A percentile compares a stretch with the other conserved stretches of the same genome.
Conservation (phyloP, 2,113 vertebrate genomes). For the Prunella fulvescens region DNA sequence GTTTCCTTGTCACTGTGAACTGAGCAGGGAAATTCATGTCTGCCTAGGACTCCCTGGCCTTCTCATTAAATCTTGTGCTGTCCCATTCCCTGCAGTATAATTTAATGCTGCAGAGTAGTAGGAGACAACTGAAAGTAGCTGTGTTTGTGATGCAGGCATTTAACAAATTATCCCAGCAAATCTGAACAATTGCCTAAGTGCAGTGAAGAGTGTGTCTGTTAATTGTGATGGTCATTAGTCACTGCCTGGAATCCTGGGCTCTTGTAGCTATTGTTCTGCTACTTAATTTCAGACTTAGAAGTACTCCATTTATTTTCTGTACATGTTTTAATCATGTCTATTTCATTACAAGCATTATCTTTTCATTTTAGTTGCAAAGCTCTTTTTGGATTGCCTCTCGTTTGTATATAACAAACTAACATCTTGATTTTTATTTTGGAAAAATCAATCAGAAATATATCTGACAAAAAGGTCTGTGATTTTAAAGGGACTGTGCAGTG, state of each 20-base stretch:
- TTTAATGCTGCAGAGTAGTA: neutral
- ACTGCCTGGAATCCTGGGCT: neutral
- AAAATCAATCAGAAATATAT: neutral
- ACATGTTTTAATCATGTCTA: neutral
- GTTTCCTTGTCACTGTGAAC: neutral
- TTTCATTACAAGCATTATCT: neutral
- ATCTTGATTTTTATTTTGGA: neutral
- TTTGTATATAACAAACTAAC: neutral
- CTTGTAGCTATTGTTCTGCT: neutral
- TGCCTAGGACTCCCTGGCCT: neutral
- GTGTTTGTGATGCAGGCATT: neutral
- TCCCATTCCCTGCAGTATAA: neutral
- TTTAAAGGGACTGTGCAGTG: neutral
- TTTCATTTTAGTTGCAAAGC: neutral
- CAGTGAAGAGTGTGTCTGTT: neutral
- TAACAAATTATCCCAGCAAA: neutral
- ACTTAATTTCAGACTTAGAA: neutral
- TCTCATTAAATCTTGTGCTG: neutral
- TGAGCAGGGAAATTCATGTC: neutral
- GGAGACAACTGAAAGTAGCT: neutral
- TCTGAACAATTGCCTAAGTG: neutral
- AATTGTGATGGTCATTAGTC: neutral
- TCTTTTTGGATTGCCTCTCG: neutral
- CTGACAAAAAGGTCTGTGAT: neutral
- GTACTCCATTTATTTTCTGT: neutral